Evolutionary conservation across 2,797 vertebrate species (phyloP), one percentile per base, ranked within the genome.

Genomic region (Propithecus perrieri): DNA sequence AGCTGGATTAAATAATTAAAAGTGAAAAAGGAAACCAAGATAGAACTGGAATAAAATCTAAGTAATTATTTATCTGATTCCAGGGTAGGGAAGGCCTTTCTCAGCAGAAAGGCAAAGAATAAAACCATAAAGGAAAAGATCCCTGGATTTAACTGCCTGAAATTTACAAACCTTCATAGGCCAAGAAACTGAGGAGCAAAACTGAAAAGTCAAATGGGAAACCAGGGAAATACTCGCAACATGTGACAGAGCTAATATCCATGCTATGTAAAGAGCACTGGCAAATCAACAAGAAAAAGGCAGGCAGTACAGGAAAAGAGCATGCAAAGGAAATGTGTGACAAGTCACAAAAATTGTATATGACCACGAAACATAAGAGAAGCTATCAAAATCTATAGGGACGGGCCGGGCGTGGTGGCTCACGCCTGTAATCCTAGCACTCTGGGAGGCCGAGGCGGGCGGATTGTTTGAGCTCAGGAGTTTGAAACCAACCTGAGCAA

Each of bases 1-100:
- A 26, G 69, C 38, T 87, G 76, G 75, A 72, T 78, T 94, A 76
- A 90, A 38, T 83, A 94, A 84, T 65, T 57, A 50, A 74, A 91
- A 84, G 63, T 75, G 41, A 59, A 88, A 87, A 92, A 55, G 6
- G 88, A 95, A 75, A 89, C 85, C 41, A 12, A 61, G 71, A 53
- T 63, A 81, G 59, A 69, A 95, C 35, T 71, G 78, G 85, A 71
- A 89, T 8, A 53, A 48, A 61, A 61, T 46, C 75, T n/a, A 76
- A 72, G 26, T 69, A 22, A 65, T 80, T 18, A 67, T 69, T 59
- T 35, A 59, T 53, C 85, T 38, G 48, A 65, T 30, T 48, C 63
- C 69, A 14, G 48, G 35, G 26, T 55, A 11, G 46, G 41, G 55
- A 35, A 67, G 41, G 50, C 24, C 65, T 79, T 85, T 43, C 55